Evolutionary conservation across 2,113 vertebrate genomes (phyloP).

Genomic region (Taxidea taxus): DNA sequence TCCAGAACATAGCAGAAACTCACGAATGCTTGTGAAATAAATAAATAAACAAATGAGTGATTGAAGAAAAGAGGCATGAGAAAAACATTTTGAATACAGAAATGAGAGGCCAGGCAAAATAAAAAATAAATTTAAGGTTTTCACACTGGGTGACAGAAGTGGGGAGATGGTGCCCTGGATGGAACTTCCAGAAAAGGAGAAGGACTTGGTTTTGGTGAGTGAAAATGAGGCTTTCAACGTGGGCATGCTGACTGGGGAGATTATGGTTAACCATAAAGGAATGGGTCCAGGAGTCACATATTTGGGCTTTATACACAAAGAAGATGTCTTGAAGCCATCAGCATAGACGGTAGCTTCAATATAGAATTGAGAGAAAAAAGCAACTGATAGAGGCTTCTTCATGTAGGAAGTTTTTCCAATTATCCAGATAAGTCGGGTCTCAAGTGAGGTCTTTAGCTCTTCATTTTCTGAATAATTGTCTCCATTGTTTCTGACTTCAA

Average conservation of each 20-base stretch:
- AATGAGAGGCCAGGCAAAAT: not conserved
- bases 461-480: not conserved
- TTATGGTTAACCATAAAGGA: not conserved
- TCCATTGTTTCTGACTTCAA: conserved; percentile 22
- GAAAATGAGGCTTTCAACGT: not conserved
- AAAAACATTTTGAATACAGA: not conserved
- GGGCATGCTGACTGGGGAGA: not conserved
- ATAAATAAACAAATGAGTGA: not conserved
- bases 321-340: not conserved
- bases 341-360: not conserved
- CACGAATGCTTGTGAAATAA: not conserved
- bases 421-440: not conserved
- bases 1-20: not conserved
- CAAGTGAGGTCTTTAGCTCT: not conserved
- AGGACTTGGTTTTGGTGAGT: not conserved
- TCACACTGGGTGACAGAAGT: not conserved
- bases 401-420: not conserved
- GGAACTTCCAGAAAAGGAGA: not conserved
- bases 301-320: not conserved
- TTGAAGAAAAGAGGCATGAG: not conserved
- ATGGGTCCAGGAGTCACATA: not conserved
- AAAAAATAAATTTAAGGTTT: not conserved
- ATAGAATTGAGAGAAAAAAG: not conserved
- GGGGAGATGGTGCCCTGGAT: not conserved
- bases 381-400: not conserved